Evolutionary conservation across 2,888 invertebrate genomes (phyloP).

Genomic region (Netelia virgata): DNA sequence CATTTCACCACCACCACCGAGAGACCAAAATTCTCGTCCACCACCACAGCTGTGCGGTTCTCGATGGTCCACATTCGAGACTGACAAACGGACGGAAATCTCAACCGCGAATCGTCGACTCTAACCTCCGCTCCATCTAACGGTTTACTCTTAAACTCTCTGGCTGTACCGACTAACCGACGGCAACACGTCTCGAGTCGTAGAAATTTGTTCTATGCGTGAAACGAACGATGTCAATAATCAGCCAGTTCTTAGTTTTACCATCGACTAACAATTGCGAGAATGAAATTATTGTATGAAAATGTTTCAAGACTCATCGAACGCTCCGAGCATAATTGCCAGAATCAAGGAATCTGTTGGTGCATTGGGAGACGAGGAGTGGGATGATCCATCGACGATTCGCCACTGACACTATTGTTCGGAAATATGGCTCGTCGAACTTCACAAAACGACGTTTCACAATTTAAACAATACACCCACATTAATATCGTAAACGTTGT

Average conservation of each 20-base stretch:
- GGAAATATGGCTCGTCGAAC: no score
- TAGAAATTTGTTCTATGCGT: not conserved
- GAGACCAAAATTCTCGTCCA: conserved; percentile 9
- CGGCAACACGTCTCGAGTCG: not conserved
- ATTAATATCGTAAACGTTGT: no score
- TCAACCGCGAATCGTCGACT: not conserved
- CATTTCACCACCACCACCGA: not conserved
- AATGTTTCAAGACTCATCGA: not conserved
- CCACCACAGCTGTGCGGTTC: not conserved
- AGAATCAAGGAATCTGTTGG: not conserved
- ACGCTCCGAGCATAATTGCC: not conserved
- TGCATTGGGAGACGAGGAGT: not conserved
- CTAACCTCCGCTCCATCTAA: conserved; percentile 6
- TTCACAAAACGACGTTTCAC: no score
- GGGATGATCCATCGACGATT: no score
- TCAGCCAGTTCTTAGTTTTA: not conserved
- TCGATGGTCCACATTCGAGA: conserved; percentile 47
- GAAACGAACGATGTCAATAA: not conserved
- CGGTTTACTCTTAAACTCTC: not conserved
- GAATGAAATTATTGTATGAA: not conserved
- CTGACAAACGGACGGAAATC: not conserved
- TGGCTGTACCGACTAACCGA: not conserved
- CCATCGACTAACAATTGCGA: not conserved
- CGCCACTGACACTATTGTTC: no score
- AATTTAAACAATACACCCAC: no score